phyloP scores from a whole-genome alignment of 2,113 vertebrate genomes.

The Nymphicus hollandicus region DNA sequence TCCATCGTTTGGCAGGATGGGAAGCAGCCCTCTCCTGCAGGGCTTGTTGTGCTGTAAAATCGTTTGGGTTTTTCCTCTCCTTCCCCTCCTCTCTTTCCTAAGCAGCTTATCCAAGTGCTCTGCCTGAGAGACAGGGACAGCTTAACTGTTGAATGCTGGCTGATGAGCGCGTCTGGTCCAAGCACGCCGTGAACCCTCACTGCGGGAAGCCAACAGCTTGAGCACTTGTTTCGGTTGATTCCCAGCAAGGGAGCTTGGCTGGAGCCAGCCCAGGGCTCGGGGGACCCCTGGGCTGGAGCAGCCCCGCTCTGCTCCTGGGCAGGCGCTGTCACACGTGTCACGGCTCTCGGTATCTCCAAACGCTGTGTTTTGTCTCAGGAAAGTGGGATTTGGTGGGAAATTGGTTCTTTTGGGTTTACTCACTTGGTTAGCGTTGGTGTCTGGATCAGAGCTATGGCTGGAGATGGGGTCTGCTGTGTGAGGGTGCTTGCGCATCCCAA shows the following conservation, averaged over 20 bases:
- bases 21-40: background rate
- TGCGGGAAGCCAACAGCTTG: background rate
- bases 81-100: rapidly evolving
- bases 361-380: background rate
- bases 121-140: background rate
- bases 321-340: rapidly evolving
- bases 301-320: background rate
- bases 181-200: background rate
- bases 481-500: background rate
- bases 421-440: rapidly evolving
- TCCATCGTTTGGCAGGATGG: background rate
- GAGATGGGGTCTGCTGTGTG: background rate
- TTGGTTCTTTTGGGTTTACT: background rate
- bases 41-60: background rate
- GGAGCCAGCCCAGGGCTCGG: rapidly evolving
- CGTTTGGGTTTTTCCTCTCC: background rate
- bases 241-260: background rate
- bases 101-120: background rate
- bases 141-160: background rate
- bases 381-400: background rate
- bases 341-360: background rate
- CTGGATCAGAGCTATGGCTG: background rate
- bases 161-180: background rate
- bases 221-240: background rate
- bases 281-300: background rate